These are phyloP conservation scores for Sebastolobus altivelis DNA, from an alignment of 2,797 vertebrate species.

Conservation along the genomic window DNA sequence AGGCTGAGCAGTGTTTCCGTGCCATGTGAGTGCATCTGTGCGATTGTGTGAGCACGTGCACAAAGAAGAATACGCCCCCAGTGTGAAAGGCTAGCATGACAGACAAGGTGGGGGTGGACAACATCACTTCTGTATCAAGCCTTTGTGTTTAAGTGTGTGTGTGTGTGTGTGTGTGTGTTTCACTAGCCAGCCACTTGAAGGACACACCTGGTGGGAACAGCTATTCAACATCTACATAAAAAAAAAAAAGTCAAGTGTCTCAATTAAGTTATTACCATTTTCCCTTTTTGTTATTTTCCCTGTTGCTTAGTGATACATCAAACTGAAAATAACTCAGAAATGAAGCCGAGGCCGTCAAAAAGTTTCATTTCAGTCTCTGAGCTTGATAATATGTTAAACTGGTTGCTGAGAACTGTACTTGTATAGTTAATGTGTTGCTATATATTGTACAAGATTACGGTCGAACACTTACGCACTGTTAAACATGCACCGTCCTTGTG, in stretches of 20 bases:
- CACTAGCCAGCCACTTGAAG: constrained; percentile 46
- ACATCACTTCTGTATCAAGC: constrained; percentile 56
- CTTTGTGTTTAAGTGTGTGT: constrained; percentile 39
- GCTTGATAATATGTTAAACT: constrained; percentile 7
- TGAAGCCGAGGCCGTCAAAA: constrained; percentile 8
- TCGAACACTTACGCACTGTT: background rate
- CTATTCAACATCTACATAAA: constrained; percentile 49
- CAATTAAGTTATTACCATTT: constrained; percentile 64
- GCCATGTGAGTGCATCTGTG: constrained; percentile 29
- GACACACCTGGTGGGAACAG: constrained; percentile 66
- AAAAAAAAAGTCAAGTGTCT: constrained; percentile 61
- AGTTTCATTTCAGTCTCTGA: constrained; percentile 9
- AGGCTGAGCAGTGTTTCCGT: constrained; percentile 63
- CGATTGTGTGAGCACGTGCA: constrained; percentile 30
- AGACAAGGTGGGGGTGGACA: constrained; percentile 71
- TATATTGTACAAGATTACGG: background rate
- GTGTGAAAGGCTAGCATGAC: constrained; percentile 66
- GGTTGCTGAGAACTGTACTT: background rate
- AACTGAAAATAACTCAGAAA: constrained; percentile 44
- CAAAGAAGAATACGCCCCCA: constrained; percentile 42
- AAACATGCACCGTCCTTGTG: background rate
- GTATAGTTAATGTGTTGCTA: background rate
- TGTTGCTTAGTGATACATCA: constrained; percentile 65
- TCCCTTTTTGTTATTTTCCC: constrained; percentile 49
- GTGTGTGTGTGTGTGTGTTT: constrained; percentile 27